Conservation (phyloP, 2,888 invertebrate species). For the Heliconius erato region DNA sequence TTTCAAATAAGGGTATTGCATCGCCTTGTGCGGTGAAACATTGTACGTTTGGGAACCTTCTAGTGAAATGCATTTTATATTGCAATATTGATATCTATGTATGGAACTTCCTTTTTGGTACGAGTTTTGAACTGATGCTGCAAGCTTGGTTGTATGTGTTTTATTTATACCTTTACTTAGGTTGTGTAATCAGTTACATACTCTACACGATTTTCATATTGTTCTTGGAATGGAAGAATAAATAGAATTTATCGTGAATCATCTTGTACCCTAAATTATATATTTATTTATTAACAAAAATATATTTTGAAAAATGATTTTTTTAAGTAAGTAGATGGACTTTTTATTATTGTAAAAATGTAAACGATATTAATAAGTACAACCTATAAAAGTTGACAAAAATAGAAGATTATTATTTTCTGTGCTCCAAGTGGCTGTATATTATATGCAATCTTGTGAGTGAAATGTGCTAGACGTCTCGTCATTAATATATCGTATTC, state of each 20-base stretch:
- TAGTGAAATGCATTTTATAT: constrained; percentile 44
- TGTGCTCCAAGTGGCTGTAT: no score
- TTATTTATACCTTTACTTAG: neutral
- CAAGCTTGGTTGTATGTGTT: neutral
- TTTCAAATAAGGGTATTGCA: constrained; percentile 46
- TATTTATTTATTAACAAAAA: no score
- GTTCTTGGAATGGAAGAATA: neutral
- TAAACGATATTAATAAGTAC: neutral
- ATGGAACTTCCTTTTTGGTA: constrained; percentile 29
- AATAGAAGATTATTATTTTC: no score
- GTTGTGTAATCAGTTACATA: neutral
- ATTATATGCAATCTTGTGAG: no score
- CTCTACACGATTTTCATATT: neutral
- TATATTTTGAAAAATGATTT: no score
- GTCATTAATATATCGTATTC: no score
- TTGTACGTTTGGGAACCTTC: constrained; percentile 34
- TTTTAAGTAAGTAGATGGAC: no score
- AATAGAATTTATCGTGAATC: neutral
- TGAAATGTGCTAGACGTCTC: neutral
- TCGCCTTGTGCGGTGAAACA: constrained; percentile 37
- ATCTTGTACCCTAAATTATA: neutral
- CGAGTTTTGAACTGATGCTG: neutral
- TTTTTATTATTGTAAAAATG: no score
- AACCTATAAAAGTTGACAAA: neutral
- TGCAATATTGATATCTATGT: constrained; percentile 39